phyloP scores from a whole-genome alignment of 2,888 invertebrate species.

The Cataglyphis livida region DNA sequence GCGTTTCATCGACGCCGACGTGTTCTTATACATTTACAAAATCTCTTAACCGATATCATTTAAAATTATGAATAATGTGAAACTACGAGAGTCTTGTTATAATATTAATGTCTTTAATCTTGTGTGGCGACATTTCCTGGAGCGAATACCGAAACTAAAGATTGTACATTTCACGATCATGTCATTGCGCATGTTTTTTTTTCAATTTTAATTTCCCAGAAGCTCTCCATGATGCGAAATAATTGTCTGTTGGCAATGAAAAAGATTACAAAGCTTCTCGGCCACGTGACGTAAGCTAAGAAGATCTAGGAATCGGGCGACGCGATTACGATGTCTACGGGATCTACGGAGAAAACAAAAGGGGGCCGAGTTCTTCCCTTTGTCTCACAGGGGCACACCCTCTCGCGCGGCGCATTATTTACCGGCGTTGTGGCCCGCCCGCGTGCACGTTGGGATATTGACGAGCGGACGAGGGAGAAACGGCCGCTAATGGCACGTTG shows the following conservation, averaged over 20 bases:
- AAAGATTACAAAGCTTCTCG: constrained; percentile 7
- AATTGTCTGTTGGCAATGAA: constrained; percentile 12
- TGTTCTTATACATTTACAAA: background rate
- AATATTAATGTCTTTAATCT: constrained; percentile 1
- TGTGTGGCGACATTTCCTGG: background rate
- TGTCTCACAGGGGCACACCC: constrained; percentile 66
- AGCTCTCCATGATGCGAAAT: constrained; percentile 2
- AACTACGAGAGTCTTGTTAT: background rate
- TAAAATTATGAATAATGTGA: background rate
- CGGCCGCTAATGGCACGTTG: constrained; percentile 75
- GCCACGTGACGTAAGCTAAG: constrained; percentile 26
- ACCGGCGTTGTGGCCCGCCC: constrained; percentile 64
- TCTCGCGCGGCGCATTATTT: constrained; percentile 67
- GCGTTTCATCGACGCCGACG: background rate
- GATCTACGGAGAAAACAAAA: constrained; percentile 66
- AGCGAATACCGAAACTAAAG: constrained; percentile 8
- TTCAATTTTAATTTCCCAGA: constrained; percentile 4
- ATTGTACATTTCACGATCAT: background rate
- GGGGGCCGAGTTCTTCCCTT: constrained; percentile 67
- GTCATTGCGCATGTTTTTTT: background rate
- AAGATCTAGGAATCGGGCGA: constrained; percentile 59
- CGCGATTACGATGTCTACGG: constrained; percentile 21
- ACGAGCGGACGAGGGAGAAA: constrained; percentile 46
- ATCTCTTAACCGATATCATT: background rate
- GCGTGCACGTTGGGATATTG: constrained; percentile 59